Evolutionary conservation across 2,113 vertebrate genomes (phyloP), one percentile per base, ranked within the genome.

Genomic region (Forbesichthys agassizii): DNA sequence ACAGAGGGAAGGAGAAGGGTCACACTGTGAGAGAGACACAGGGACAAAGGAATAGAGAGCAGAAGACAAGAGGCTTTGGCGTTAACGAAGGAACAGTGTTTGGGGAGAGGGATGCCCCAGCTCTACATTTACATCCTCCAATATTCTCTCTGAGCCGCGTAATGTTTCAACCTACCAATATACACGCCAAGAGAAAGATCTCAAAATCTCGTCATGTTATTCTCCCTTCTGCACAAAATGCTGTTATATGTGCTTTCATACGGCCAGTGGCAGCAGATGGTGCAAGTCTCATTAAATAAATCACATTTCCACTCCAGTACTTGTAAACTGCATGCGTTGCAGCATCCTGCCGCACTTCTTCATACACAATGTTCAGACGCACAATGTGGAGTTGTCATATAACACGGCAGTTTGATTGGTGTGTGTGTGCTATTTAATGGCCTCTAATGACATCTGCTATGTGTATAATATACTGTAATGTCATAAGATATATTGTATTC

Each of bases 231-330:
- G 46, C 73, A 79, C 79, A 55, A 68, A 78, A 79, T 79, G 74
- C 73, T 77, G 75, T 85, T 85, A 64, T 73, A 63, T 66, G 53
- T 80, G 68, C 77, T 74, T 68, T 59, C 53, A 36, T 79, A 82
- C 69, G 84, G 78, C 36, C 36, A 42, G 36, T 42, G 36, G 36
- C 36, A 42, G 69, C 77, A 87, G 74, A 61, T 61, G 74, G 68
- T 84, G 75, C 72, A 75, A 67, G 68, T 80, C 77, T 62, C 69
- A 72, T 73, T 85, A 80, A 89, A 88, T 88, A 86, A 88, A 79
- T 72, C 58, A 42, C 71, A 66, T 72, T 76, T 76, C 64, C 78
- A 71, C 74, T 59, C 66, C 72, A 66, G 62, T 64, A 75, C 64
- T 48, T 70, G 47, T 60, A 3, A 16, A 60, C 77, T 83, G 66